Conservation (phyloP, 2,797 vertebrate species). For the Melanotaenia boesemani region DNA sequence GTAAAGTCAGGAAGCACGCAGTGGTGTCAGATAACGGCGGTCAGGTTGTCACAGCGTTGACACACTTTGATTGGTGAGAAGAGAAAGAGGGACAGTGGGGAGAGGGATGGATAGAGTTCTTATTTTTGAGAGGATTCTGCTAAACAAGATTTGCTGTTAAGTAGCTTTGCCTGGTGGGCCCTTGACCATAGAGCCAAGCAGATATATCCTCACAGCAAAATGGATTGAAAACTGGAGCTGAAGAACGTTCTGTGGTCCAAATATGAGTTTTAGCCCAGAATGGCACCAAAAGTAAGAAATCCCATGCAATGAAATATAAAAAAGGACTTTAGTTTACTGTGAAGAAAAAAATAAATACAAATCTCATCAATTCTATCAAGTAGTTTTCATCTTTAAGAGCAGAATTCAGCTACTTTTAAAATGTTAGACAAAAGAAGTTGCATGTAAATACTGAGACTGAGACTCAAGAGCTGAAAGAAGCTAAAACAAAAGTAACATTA, state of each 20-base stretch:
- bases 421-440: background rate
- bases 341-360: background rate
- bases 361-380: background rate
- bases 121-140: conserved; percentile 77
- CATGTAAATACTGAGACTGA: background rate
- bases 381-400: background rate
- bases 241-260: conserved; percentile 37
- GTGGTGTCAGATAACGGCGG: conserved; percentile 45
- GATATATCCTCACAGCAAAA: conserved; percentile 57
- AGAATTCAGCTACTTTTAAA: background rate
- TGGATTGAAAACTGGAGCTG: conserved; percentile 51
- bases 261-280: conserved; percentile 38
- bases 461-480: too few species aligned
- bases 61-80: conserved; percentile 38
- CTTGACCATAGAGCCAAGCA: conserved; percentile 61
- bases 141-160: conserved; percentile 82
- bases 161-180: conserved; percentile 81
- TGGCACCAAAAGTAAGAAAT: conserved; percentile 28
- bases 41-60: conserved; percentile 60
- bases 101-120: conserved; percentile 34
- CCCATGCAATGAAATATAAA: conserved; percentile 27
- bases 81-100: conserved; percentile 5
- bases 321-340: background rate
- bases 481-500: background rate
- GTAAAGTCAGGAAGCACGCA: conserved; percentile 33